Conservation (phyloP, 2,888 invertebrate species). For the Amphiduros pacificus region DNA sequence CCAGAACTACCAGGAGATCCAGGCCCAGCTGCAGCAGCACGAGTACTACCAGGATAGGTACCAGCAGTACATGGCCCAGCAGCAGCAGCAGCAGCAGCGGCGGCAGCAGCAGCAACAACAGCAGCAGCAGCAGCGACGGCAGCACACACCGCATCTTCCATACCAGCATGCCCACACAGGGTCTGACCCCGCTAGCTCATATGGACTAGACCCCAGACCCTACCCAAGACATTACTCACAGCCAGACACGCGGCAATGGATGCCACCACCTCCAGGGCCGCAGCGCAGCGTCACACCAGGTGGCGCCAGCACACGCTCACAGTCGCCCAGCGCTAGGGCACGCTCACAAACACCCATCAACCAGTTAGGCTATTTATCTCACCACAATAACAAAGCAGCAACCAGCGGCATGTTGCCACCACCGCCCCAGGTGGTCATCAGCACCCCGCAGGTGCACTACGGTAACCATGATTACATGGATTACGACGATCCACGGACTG, state of each 20-base stretch:
- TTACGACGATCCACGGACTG: background rate
- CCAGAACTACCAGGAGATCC: conserved; percentile 83
- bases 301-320: background rate
- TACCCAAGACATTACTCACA: background rate
- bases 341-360: background rate
- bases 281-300: background rate
- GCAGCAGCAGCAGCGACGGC: background rate
- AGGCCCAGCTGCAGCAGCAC: conserved; percentile 66
- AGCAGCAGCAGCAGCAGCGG: conserved; percentile 3
- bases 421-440: conserved; percentile 6
- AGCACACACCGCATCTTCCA: background rate
- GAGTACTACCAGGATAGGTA: conserved; percentile 12
- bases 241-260: background rate
- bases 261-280: background rate
- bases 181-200: background rate
- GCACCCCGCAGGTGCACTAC: background rate
- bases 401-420: background rate
- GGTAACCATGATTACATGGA: background rate
- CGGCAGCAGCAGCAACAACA: background rate
- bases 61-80: background rate
- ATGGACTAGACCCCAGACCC: background rate
- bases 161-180: background rate
- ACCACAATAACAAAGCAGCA: background rate
- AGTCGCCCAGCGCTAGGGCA: background rate
- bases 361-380: conserved; percentile 1